Evolutionary conservation across 1,140 invertebrate species (phyloP), one percentile per base, ranked within the genome.

Genomic region (Zaprionus taronus): DNA sequence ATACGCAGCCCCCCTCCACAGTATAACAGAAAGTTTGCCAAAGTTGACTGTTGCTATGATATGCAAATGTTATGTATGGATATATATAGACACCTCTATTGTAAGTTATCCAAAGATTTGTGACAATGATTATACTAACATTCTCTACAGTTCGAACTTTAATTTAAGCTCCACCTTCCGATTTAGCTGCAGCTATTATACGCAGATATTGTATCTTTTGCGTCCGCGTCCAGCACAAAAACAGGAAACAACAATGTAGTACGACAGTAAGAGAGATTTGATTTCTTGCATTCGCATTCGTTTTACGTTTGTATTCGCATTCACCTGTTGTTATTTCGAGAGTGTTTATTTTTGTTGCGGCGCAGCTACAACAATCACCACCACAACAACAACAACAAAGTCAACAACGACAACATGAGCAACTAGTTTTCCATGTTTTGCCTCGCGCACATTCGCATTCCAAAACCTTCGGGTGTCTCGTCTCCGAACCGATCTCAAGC

Each of bases 311-410:
- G 57, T n/a, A 77, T 77, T 80, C 83, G 83, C 78, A 89, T 87
- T 87, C 83, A 87, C 84, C 84, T 87, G 84, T 83, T 87, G 84
- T 79, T 89, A 81, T 83, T 81, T 89, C 77, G 38, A 87, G 74
- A 73, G 66, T 77, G 71, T 61, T 89, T 78, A 70, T 80, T 80
- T 89, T 82, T 77, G 64, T 66, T 72, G 56, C 72, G 79, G 79
- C 67, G 79, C 67, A 51, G 57, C 55, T 47, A 66, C 70, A 67
- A 67, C 69, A 38, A 71, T 47, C 57, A 47, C 61, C 61, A 63
- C 56, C 68, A 17, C 14, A 62, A 63, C 56, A 77, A 17, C 14
- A 57, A 56, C 36, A 66, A 57, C 56, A 51, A 69, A 31, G 55
- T 65, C 73, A 82, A 73, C 67, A 69, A 57, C 47, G 38, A 75